Conservation (phyloP, 2,888 invertebrate species). For the Desoria tigrina region DNA sequence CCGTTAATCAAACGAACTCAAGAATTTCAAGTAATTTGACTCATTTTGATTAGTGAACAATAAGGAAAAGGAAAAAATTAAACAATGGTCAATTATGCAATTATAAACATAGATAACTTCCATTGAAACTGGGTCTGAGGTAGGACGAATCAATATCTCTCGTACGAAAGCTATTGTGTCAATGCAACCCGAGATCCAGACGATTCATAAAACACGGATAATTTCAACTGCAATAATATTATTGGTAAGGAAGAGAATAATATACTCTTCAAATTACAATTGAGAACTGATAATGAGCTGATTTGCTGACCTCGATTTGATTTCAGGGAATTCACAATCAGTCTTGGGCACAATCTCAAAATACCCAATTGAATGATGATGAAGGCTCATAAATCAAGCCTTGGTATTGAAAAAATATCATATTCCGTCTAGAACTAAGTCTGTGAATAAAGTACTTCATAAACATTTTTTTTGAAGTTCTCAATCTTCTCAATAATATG, state of each 20-base stretch:
- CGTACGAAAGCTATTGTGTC: constrained; percentile 19
- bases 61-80: too few relatives aligned
- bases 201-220: constrained; percentile 16
- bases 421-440: too few relatives aligned
- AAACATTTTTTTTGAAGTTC: too few relatives aligned
- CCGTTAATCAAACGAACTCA: neutral
- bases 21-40: constrained; percentile 9
- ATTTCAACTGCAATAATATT: constrained; percentile 20
- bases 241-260: constrained; percentile 11
- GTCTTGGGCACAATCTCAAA: too few relatives aligned
- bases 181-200: constrained; percentile 33
- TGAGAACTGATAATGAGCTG: neutral
- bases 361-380: too few relatives aligned
- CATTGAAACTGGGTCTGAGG: neutral
- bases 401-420: too few relatives aligned
- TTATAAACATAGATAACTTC: neutral
- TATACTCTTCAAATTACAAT: neutral
- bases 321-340: neutral
- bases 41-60: neutral
- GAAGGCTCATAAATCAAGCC: too few relatives aligned
- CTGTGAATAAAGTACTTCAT: too few relatives aligned
- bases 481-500: too few relatives aligned
- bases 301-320: too few relatives aligned
- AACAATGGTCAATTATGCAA: neutral
- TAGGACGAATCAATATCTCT: constrained; percentile 26